These are phyloP conservation scores for Leptinotarsa juncta DNA, from an alignment of 2,888 invertebrate genomes.

Conservation along the genomic window DNA sequence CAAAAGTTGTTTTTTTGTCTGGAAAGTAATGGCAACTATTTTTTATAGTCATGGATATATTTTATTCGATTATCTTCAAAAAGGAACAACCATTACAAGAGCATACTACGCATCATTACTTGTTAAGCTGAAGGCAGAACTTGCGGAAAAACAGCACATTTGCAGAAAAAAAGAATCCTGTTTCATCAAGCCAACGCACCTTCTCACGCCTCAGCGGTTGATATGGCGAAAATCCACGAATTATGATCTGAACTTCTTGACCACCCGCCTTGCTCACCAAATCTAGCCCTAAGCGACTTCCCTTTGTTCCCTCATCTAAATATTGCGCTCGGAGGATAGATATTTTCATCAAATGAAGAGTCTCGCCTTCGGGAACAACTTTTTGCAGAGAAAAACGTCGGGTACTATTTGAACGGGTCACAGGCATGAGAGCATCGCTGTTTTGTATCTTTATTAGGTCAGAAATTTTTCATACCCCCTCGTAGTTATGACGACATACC, in stretches of 20 bases:
- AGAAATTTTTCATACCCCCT: background rate
- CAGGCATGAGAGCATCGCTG: slow-evolving; percentile 9
- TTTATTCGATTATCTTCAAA: too few species aligned
- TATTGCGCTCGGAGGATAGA: background rate
- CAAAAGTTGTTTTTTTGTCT: background rate
- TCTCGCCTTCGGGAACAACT: background rate
- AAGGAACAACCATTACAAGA: too few species aligned
- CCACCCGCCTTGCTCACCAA: too few species aligned
- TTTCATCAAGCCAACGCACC: too few species aligned
- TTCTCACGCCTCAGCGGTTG: too few species aligned
- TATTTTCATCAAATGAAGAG: background rate
- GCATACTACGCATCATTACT: too few species aligned
- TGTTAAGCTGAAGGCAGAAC: too few species aligned
- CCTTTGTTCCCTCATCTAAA: too few species aligned
- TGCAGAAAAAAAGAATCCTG: background rate
- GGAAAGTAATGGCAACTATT: background rate
- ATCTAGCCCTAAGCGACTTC: too few species aligned
- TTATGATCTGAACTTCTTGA: too few species aligned
- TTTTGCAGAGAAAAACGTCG: background rate
- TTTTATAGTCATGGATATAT: slow-evolving; percentile 18
- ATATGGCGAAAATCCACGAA: too few species aligned
- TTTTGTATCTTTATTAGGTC: background rate
- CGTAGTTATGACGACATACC: background rate
- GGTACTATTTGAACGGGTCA: slow-evolving; percentile 7
- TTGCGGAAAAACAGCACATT: background rate